phyloP scores from a whole-genome alignment of 2,113 vertebrate species.

The Hyla sarda region DNA sequence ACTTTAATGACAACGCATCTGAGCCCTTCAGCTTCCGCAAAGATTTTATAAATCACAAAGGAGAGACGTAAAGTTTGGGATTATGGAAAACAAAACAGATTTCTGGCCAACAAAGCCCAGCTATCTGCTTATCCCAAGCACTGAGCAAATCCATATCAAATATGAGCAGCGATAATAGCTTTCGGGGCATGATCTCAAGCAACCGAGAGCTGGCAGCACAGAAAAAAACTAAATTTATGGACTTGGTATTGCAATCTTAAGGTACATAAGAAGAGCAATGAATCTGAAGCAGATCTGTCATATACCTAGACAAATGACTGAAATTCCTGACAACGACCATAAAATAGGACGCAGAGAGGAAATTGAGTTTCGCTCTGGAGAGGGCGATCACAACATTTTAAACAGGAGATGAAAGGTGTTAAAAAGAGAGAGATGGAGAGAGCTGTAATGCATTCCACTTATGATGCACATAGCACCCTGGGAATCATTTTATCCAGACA shows the following conservation, averaged over 20 bases:
- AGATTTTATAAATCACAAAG: constrained; percentile 76
- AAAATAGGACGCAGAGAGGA: constrained; percentile 71
- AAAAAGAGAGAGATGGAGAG: constrained; percentile 59
- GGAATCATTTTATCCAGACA: constrained; percentile 58
- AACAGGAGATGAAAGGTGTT: constrained; percentile 63
- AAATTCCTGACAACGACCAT: constrained; percentile 72
- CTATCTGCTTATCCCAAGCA: constrained; percentile 37
- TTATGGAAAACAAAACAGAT: constrained; percentile 72
- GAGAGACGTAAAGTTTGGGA: constrained; percentile 68
- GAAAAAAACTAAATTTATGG: constrained; percentile 76
- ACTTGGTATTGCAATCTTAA: constrained; percentile 79
- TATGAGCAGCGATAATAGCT: constrained; percentile 60
- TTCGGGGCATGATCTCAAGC: constrained; percentile 61
- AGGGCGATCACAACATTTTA: constrained; percentile 71
- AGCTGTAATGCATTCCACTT: constrained; percentile 58
- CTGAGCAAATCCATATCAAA: constrained; percentile 62
- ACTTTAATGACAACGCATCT: constrained; percentile 62
- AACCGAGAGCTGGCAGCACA: constrained; percentile 69
- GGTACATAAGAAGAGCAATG: constrained; percentile 76
- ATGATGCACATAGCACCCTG: constrained; percentile 54
- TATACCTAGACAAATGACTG: constrained; percentile 70
- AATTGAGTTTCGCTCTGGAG: constrained; percentile 66
- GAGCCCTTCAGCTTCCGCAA: constrained; percentile 66
- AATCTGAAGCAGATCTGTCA: constrained; percentile 75
- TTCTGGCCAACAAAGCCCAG: constrained; percentile 43